These are phyloP conservation scores for Pristionchus fissidentatus DNA, from an alignment of 2,888 invertebrate genomes.

Conservation along the genomic window DNA sequence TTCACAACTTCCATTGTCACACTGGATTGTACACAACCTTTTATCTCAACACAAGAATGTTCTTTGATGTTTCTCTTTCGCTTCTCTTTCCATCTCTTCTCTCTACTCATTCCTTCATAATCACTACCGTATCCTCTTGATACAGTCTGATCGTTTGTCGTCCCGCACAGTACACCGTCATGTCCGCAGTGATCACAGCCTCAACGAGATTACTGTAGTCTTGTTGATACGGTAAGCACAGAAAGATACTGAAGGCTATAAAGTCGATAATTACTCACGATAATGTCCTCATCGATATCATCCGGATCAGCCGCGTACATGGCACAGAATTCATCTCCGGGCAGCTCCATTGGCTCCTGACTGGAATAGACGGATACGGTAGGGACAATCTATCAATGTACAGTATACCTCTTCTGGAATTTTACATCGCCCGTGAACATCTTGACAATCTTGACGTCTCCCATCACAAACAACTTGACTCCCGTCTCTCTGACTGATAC, in stretches of 20 bases:
- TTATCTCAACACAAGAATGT: too few species aligned
- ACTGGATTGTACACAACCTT: too few species aligned
- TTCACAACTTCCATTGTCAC: too few species aligned
- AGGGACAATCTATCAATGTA: not conserved
- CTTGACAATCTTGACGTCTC: slow-evolving; percentile 24
- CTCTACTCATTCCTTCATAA: slow-evolving; percentile 23
- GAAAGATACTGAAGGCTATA: not conserved
- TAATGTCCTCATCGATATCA: slow-evolving; percentile 34
- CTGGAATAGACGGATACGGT: slow-evolving; percentile 1
- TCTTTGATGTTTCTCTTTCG: not conserved
- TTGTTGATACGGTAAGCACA: not conserved
- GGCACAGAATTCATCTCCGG: slow-evolving; percentile 30
- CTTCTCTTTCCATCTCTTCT: not conserved
- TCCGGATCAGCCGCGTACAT: slow-evolving; percentile 44
- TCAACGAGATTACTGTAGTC: not conserved
- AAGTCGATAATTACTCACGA: not conserved
- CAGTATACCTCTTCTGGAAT: slow-evolving; percentile 1
- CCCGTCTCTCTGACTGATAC: slow-evolving; percentile 21
- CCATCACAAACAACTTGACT: slow-evolving; percentile 7
- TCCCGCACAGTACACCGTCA: slow-evolving; percentile 40
- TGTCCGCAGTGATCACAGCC: slow-evolving; percentile 32
- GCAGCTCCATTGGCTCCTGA: not conserved
- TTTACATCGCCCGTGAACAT: not conserved
- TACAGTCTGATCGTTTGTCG: not conserved
- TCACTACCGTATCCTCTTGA: slow-evolving; percentile 31